A percentile compares a stretch with the other conserved stretches of the same genome.
These are phyloP conservation scores for Trachelus tabidus DNA, from an alignment of 2,888 invertebrate genomes.

Conservation along the genomic window DNA sequence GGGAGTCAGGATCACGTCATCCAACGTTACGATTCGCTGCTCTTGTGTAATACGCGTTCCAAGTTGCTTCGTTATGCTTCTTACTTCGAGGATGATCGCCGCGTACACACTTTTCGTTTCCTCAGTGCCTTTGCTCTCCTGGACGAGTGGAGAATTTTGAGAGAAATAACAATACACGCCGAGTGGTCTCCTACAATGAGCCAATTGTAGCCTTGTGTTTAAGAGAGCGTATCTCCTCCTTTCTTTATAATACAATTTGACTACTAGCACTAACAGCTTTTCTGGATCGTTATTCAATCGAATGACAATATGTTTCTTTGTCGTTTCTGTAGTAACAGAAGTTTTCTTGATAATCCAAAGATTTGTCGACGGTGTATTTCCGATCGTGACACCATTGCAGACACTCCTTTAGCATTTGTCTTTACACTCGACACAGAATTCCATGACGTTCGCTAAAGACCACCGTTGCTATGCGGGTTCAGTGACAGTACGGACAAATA, in stretches of 20 bases:
- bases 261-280: background rate
- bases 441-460: background rate
- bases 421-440: background rate
- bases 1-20: slow-evolving; percentile 7
- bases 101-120: background rate
- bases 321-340: background rate
- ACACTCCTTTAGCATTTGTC: background rate
- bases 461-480: slow-evolving; percentile 2
- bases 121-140: background rate
- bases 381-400: background rate
- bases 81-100: background rate
- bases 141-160: background rate
- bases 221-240: slow-evolving; percentile 1
- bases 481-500: background rate
- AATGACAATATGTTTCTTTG: background rate
- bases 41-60: slow-evolving; percentile 4
- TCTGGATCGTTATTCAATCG: background rate
- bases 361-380: background rate
- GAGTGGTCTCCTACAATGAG: background rate
- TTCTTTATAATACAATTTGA: background rate
- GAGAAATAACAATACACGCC: background rate
- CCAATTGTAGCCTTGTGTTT: background rate
- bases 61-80: background rate
- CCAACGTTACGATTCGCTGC: background rate
- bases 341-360: background rate